Percentiles rank a stretch among this genome's conserved stretches.
Evolutionary conservation across 2,888 invertebrate genomes (phyloP).

Genomic region (Macrosoma leucophasiata): DNA sequence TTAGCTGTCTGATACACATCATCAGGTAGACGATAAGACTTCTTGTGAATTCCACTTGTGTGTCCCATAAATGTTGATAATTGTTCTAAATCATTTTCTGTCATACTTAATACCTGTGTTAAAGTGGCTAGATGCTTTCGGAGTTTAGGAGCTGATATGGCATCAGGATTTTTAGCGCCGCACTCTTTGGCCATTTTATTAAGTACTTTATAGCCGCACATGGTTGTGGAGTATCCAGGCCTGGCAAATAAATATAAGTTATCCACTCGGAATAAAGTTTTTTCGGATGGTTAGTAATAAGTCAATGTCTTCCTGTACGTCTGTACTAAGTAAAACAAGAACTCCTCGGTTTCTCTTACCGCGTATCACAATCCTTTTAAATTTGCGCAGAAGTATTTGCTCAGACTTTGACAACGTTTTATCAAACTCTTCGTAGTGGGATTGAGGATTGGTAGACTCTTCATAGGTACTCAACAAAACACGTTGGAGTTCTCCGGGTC

Average conservation of each 20-base stretch:
- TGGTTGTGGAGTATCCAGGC: constrained; percentile 9
- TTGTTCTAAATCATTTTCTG: constrained; percentile 34
- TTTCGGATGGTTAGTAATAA: constrained; percentile 12
- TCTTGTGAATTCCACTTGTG: constrained; percentile 27
- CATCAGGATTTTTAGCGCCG: constrained; percentile 31
- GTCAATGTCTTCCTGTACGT: constrained; percentile 23
- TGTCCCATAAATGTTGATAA: constrained; percentile 31
- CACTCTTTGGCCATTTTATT: constrained; percentile 27
- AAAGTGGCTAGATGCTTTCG: constrained; percentile 34
- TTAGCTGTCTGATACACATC: constrained; percentile 33
- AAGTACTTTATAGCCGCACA: constrained; percentile 32
- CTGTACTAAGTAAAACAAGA: constrained; percentile 30
- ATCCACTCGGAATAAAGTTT: constrained; percentile 7
- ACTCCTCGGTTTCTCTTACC: constrained; percentile 31
- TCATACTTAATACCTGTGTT: constrained; percentile 32
- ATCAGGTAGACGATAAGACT: constrained; percentile 29
- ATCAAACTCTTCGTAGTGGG: constrained; percentile 6
- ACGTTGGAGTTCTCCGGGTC: too few relatives aligned
- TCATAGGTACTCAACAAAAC: too few relatives aligned
- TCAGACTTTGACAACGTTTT: constrained; percentile 17
- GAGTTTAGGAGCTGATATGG: constrained; percentile 31
- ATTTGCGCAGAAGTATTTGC: constrained; percentile 27
- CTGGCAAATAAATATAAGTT: constrained; percentile 17
- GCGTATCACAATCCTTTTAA: constrained; percentile 30
- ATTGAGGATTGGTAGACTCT: constrained; percentile 1